Base-by-base conservation (phyloP, 1,140 invertebrate species). In the Limonius californicus region DNA sequence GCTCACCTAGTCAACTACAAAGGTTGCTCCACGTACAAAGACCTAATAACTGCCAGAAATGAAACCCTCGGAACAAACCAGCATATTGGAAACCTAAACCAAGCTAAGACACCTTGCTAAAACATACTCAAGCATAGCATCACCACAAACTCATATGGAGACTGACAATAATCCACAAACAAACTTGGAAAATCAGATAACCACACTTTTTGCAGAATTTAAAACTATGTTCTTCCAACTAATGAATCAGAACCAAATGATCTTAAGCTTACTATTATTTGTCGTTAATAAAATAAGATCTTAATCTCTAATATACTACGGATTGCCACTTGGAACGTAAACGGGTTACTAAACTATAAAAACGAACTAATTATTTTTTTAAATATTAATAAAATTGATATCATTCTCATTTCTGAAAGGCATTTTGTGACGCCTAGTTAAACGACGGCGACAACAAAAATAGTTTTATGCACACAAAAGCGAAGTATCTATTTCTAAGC, bases 1-100 rank as follows among this genome's bases (percentile, higher is more conserved):
- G 61, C 70, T 6, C 76, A 79, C 47, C 69, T 74, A 27, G 42
- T n/a, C n/a, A 79, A 74, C 61, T 77, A 75, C 42, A 73, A 68
- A 68, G 72, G 74, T 8, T 50, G 45, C 20, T 4, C 20, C 6
- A 21, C n/a, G n/a, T 21, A 54, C n/a, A 3, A 54, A 54, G 16
- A 54, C 12, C 20, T 54, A 45, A 18, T 45, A 35, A 35, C 8
- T 15, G 15, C 9, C 16, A 50, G 45, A 50, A 50, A 50, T 16
- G 7, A 9, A 11, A 50, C 15, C 16, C 45, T 11, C 50, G n/a
- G 50, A 27, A 27, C 9, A 27, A 27, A 27, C n/a, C 20, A 54
- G n/a, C 20, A 54, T 3, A 21, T 4, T 19, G 12, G 2, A 54
- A 54, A 16, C 12, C 50, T n/a, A 54, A 54, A 3, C 2, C 6